Evolutionary conservation across 1,140 invertebrate species (phyloP), one percentile per base, ranked within the genome.

Genomic region (Drosophila hydei): DNA sequence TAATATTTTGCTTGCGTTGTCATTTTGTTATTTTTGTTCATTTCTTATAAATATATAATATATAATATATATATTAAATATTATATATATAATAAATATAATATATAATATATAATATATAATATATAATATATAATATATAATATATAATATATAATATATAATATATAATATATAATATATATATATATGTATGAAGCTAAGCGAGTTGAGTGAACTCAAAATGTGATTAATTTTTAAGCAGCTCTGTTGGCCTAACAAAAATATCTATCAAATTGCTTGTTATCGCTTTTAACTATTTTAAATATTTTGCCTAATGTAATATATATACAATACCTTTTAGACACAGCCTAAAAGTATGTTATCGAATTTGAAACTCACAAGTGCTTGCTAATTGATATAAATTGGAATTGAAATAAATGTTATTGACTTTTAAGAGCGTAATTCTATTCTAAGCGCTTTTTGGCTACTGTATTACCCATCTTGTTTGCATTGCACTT

Each of bases 281-380:
- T 5, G n/a, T 2, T 40, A 16, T 16, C n/a, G 0, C n/a, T 40
- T 14, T 16, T 30, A 30, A 30, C 27, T 30, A 30, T 30, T 30
- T 30, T 0, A 33, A 11, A 11, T 1, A 11, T 33, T 33, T 11
- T 2, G 9, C 2, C 11, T 33, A 11, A 11, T 33, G 12, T 33
- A 11, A 11, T 33, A 33, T 33, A 11, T 8, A 30, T 30, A 2
- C 12, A 2, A 11, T 33, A 11, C 11, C 25, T 14, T 14, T 38
- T 14, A 38, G 36, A 6, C 3, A 14, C 25, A 51, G 48, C 48
- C 48, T 30, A 51, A 51, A 51, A 51, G 48, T 51, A 51, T 51
- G 48, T 27, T 6, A 4, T 11, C 0, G 4, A 4, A 16, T 23
- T 8, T 4, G 9, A 2, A 2, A 3, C 14, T 33, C 3, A 12